Evolutionary conservation across 2,113 vertebrate species (phyloP).

Genomic region (Pedetes capensis): DNA sequence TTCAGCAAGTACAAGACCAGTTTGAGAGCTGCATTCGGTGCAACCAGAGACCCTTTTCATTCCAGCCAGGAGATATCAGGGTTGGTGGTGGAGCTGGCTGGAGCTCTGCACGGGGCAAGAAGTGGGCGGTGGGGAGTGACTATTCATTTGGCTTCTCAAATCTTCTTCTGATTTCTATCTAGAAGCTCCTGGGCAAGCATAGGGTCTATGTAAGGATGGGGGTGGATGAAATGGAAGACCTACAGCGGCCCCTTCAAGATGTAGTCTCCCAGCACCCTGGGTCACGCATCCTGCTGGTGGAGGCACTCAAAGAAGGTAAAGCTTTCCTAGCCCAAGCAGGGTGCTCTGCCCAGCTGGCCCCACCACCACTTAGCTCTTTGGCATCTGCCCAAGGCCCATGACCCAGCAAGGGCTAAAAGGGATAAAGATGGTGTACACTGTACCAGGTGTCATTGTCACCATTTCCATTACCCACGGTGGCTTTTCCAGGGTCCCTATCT

Average conservation of each 20-base stretch:
- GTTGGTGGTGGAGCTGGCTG: not conserved
- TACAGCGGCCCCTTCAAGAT: not conserved
- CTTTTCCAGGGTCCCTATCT: not conserved
- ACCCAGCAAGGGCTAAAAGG: constrained; percentile 34
- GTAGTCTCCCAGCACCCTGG: not conserved
- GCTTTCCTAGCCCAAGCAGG: constrained; percentile 53
- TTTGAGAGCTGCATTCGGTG: constrained; percentile 76
- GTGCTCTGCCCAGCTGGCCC: constrained; percentile 11
- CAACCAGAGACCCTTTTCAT: constrained; percentile 62
- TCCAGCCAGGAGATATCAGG: constrained; percentile 3
- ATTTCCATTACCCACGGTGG: not conserved
- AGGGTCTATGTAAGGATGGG: not conserved
- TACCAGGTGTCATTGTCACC: not conserved
- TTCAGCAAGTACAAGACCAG: constrained; percentile 79
- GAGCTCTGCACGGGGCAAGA: constrained; percentile 21
- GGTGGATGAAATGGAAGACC: not conserved
- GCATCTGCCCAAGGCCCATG: constrained; percentile 66
- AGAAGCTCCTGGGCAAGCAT: constrained; percentile 52
- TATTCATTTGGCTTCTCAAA: constrained; percentile 32
- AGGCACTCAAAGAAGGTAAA: constrained; percentile 63
- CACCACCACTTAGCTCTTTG: constrained; percentile 60
- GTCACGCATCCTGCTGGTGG: not conserved
- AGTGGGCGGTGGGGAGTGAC: not conserved
- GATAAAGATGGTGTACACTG: not conserved
- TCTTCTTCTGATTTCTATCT: constrained; percentile 30